phyloP scores from a whole-genome alignment of 2,888 invertebrate genomes.

The Oconnorella tubifera region DNA sequence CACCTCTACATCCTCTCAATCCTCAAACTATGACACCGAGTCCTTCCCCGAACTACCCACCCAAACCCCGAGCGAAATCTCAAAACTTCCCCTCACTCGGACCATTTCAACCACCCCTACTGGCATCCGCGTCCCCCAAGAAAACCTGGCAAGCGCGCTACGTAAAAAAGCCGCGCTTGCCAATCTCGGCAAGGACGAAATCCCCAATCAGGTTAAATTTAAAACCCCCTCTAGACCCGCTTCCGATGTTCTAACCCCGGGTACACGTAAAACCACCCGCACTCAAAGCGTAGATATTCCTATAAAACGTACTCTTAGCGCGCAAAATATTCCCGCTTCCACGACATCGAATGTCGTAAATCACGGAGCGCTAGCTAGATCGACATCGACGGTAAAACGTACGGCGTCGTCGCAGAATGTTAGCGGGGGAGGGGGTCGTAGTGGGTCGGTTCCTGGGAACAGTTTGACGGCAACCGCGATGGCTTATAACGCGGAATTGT shows the following conservation, averaged over 20 bases:
- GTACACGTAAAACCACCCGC: neutral
- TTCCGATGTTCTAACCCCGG: neutral
- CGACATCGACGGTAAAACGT: slow-evolving; percentile 44
- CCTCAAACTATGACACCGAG: neutral
- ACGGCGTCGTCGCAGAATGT: slow-evolving; percentile 55
- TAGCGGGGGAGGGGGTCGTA: slow-evolving; percentile 38
- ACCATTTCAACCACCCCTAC: neutral
- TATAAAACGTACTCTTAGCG: slow-evolving; percentile 50
- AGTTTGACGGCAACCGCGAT: slow-evolving; percentile 37
- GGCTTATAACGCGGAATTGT: slow-evolving; percentile 55
- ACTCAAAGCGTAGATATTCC: slow-evolving; percentile 32
- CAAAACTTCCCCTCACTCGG: neutral
- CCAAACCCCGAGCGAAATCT: neutral
- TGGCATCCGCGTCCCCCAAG: neutral
- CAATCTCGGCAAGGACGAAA: neutral
- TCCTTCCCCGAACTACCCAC: neutral
- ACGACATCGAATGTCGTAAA: slow-evolving; percentile 32
- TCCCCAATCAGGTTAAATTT: neutral
- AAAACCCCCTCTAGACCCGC: slow-evolving; percentile 1
- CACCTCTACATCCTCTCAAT: neutral
- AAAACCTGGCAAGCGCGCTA: slow-evolving; percentile 5
- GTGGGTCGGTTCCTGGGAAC: neutral
- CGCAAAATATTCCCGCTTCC: slow-evolving; percentile 43
- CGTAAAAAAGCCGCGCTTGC: slow-evolving; percentile 6
- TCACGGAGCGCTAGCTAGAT: slow-evolving; percentile 29